These are phyloP conservation scores for Tachysurus vachellii DNA, from an alignment of 2,113 vertebrate genomes.

Conservation along the genomic window DNA sequence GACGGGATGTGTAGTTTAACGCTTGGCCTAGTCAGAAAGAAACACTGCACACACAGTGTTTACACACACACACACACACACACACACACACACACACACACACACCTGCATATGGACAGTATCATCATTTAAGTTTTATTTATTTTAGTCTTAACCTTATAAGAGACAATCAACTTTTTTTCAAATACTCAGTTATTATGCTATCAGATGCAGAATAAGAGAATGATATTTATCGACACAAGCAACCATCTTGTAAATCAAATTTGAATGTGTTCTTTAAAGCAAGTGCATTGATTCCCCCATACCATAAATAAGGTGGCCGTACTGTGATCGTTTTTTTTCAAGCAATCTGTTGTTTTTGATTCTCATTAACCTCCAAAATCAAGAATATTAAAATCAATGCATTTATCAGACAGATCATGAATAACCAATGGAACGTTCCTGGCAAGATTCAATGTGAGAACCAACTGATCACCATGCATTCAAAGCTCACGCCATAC, in stretches of 20 bases:
- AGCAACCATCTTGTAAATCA: neutral
- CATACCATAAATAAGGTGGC: neutral
- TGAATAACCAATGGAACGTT: slow-evolving; percentile 15
- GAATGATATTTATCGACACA: neutral
- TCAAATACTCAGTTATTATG: neutral
- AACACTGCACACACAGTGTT: neutral
- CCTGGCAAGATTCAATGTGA: slow-evolving; percentile 29
- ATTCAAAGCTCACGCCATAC: slow-evolving; percentile 30
- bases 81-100: neutral
- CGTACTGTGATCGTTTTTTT: slow-evolving; percentile 8
- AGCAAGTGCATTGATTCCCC: neutral
- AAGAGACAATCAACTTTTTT: neutral
- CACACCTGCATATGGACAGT: neutral
- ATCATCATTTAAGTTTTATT: neutral
- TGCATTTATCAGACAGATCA: slow-evolving; percentile 10
- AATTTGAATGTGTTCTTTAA: neutral
- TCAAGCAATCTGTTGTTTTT: neutral
- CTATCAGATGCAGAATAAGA: neutral
- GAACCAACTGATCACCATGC: slow-evolving; percentile 43
- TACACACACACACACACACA: neutral
- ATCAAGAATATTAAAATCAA: neutral
- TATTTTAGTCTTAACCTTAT: neutral
- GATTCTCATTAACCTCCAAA: neutral
- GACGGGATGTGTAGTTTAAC: neutral
- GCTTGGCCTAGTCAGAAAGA: slow-evolving; percentile 6